Conservation (phyloP, 2,797 vertebrate genomes). For the Petrocephalus sullivani region DNA sequence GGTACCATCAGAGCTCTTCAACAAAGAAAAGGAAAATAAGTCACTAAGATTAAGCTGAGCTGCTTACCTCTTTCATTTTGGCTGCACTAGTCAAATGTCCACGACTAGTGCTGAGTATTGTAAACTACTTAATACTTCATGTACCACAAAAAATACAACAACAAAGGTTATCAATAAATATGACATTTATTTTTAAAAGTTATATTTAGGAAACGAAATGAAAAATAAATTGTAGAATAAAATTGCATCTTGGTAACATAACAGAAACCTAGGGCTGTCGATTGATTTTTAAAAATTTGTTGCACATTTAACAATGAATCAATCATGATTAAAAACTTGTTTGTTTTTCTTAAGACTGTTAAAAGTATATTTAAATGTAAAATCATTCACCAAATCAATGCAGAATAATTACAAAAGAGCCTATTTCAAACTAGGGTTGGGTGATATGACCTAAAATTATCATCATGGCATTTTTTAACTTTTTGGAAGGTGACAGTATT, state of each 20-base stretch:
- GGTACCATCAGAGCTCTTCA: neutral
- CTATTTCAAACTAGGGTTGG: too few species aligned
- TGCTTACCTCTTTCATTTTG: neutral
- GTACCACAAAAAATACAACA: neutral
- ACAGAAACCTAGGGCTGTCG: neutral
- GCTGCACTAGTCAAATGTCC: neutral
- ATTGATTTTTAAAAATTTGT: too few species aligned
- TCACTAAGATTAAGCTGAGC: neutral
- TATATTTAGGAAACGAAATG: neutral
- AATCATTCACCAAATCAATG: too few species aligned
- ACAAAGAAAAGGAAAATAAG: neutral
- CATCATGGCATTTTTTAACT: too few species aligned
- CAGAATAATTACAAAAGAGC: too few species aligned
- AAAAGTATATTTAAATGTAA: too few species aligned
- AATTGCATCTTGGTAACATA: neutral
- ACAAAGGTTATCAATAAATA: neutral
- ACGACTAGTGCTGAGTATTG: neutral
- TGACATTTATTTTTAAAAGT: neutral
- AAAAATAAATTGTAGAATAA: too few species aligned
- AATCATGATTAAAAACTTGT: too few species aligned
- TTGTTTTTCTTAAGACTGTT: too few species aligned
- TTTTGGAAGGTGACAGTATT: too few species aligned
- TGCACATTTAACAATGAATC: too few species aligned
- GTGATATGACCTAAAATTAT: too few species aligned
- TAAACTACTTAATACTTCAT: neutral